Conservation (phyloP, 2,888 invertebrate species). For the Athrips mouffetella region DNA sequence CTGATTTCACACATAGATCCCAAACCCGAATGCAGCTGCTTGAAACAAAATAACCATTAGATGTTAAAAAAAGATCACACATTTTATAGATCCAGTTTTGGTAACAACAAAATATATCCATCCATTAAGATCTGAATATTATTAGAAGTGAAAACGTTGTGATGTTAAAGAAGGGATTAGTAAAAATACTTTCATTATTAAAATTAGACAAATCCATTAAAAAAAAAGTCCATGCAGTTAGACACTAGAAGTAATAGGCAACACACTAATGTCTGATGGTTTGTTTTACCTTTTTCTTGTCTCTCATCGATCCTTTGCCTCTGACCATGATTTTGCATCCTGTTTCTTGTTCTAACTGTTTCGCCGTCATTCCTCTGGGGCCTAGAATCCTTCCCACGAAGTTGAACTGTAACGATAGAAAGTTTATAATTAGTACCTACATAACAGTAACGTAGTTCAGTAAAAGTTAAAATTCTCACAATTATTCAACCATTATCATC, state of each 20-base stretch:
- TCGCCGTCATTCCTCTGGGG: constrained; percentile 99
- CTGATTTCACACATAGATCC: neutral
- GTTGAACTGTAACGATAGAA: constrained; percentile 93
- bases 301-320: constrained; percentile 99
- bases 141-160: too few relatives aligned
- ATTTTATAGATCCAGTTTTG: too few relatives aligned
- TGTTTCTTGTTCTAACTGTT: constrained; percentile 99
- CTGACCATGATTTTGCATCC: constrained; percentile 99
- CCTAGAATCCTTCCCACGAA: constrained; percentile 99
- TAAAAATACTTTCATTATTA: too few relatives aligned
- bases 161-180: too few relatives aligned
- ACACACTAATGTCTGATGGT: neutral
- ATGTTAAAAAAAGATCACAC: constrained; percentile 15
- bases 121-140: too few relatives aligned
- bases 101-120: too few relatives aligned
- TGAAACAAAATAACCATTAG: constrained; percentile 24
- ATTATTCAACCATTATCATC: neutral
- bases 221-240: too few relatives aligned
- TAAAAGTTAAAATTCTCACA: constrained; percentile 5
- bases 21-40: constrained; percentile 23
- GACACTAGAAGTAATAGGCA: neutral
- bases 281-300: constrained; percentile 96
- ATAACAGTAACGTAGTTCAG: neutral
- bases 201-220: too few relatives aligned
- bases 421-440: constrained; percentile 10